Base-by-base conservation (phyloP, 2,113 vertebrate species). In the Hydropotes inermis region DNA sequence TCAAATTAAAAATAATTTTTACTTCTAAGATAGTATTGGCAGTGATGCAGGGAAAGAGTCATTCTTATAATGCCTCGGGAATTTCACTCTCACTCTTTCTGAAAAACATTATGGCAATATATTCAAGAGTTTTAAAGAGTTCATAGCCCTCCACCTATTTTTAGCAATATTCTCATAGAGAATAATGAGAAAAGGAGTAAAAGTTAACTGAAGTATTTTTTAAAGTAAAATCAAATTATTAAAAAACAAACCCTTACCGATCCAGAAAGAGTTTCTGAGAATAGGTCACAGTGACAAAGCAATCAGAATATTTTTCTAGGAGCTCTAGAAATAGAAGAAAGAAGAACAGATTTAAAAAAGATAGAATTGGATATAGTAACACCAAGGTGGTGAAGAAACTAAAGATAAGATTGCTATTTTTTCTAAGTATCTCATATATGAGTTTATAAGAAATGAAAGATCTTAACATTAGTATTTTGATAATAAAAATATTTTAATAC, bases 11-110 rank as follows among this genome's bases (percentile, higher is more conserved):
- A 70, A n/a, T 2, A 28, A 36, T 9, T 27, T 81, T 91, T 57
- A 4, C 16, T 92, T 55, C 13, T 78, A 36, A 89, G 7, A 6
- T 78, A 74, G 13, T 19, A 3, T 1, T 52, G 33, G 17, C 45
- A 43, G 6, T 15, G 50, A 19, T 30, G 5, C 3, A 16, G 27
- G 4, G 2, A 16, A 15, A 2, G 6, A 36, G 6, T 23, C 55
- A 45, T 36, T 27, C 1, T 16, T 7, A 21, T 1, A 8, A 23
- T 50, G 27, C 2, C 5, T 47, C 1, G 2, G 7, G 9, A 55
- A 39, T 57, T 5, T 7, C n/a, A 33, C 10, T 36, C 5, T 84
- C 43, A 36, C 9, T 64, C 39, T 11, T 86, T 57, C 17, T 79
- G 55, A 9, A 81, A 88, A 83, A 7, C 9, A 50, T 36, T 23